Evolutionary conservation across 2,113 vertebrate genomes (phyloP), one percentile per base, ranked within the genome.

Genomic region (Ardeotis arabs): DNA sequence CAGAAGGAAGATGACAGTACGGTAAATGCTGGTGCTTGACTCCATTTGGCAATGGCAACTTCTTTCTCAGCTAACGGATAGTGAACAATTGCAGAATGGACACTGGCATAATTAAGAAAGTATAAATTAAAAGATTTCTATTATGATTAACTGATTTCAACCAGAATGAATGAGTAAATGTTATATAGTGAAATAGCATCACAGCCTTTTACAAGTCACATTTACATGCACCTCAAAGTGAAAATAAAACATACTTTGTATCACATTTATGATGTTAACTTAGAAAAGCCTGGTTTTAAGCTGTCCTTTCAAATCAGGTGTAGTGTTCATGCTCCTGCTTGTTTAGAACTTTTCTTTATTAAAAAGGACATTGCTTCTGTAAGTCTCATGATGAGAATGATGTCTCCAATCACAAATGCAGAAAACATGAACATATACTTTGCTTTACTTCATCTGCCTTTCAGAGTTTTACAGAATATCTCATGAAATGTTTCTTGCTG

Each of bases 341-440:
- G 10, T 44, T 49, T 49, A 68, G 18, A 63, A 35, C 53, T 79
- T 85, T 88, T n/a, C 29, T 59, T 50, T 50, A 35, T 24, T 62
- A 17, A 64, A 76, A 10, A 73, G 12, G 27, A 37, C 10, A 50
- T 3, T 58, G 29, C 6, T 72, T 55, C 23, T 49, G 4, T 31
- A 77, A 49, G 16, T 77, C 12, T 56, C 29, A 87, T 2, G 20
- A 47, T 14, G 20, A 63, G 37, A 90, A 84, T 20, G 9, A 79
- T 41, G n/a, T 13, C 39, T 37, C n/a, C 24, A 45, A 24, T 31
- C n/a, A 74, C 14, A 62, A 72, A 84, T 27, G 16, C 10, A 81
- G n/a, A 79, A 70, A 67, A 49, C 11, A 29, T 1, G 7, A 83
- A 19, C 0, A 0, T 12, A 29, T 14, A 16, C 6, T 49, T 72